These are phyloP conservation scores for Brachyhypopomus occidentalis DNA, from an alignment of 2,113 vertebrate genomes.

Conservation along the genomic window DNA sequence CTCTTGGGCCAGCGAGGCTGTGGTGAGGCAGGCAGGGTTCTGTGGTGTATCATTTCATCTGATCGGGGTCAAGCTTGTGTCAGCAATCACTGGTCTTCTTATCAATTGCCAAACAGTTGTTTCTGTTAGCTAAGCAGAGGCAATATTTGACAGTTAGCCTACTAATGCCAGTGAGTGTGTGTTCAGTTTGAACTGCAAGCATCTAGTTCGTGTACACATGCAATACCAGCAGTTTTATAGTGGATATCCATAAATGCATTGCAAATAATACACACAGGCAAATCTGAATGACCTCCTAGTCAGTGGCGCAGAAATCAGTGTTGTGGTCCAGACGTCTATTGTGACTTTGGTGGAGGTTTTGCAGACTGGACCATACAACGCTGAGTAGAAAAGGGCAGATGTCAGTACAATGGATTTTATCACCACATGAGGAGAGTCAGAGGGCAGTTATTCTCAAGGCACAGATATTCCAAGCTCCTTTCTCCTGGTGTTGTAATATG, in stretches of 20 bases:
- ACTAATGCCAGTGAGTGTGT: neutral
- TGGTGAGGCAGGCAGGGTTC: neutral
- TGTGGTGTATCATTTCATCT: neutral
- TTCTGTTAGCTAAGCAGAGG: neutral
- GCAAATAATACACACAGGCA: too few relatives aligned
- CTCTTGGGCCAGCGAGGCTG: neutral
- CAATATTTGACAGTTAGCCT: neutral
- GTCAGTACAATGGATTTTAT: conserved; percentile 24
- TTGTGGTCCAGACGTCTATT: neutral
- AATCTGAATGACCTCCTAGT: neutral
- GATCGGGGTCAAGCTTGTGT: conserved; percentile 1
- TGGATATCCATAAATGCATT: too few relatives aligned
- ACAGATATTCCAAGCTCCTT: conserved; percentile 1
- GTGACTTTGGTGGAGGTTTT: neutral
- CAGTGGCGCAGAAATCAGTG: neutral
- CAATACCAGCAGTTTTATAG: too few relatives aligned
- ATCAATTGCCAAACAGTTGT: neutral
- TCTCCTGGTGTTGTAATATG: conserved; percentile 32
- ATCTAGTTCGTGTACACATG: too few relatives aligned
- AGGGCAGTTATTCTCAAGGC: conserved; percentile 1
- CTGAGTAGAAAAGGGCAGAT: neutral
- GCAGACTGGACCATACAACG: neutral
- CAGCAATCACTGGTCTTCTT: conserved; percentile 19
- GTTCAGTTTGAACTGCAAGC: too few relatives aligned
- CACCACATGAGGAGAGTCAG: neutral